Conservation (phyloP, 1,140 invertebrate species). For the Phymastichus coffea region DNA sequence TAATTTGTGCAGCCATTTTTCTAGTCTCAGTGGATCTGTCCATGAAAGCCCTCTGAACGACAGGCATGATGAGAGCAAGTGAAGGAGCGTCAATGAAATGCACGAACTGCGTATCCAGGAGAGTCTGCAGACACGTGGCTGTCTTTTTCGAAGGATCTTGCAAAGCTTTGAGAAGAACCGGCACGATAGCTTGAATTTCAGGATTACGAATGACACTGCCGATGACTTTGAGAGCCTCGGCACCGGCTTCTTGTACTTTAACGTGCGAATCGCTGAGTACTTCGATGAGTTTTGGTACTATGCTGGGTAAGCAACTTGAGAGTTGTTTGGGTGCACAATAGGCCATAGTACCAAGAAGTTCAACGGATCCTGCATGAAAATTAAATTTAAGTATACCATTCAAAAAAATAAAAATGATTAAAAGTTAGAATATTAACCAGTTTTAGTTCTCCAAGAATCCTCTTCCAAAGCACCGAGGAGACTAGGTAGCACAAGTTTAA, state of each 20-base stretch:
- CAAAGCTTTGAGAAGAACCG: slow-evolving; percentile 86
- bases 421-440: slow-evolving; percentile 61
- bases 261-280: slow-evolving; percentile 96
- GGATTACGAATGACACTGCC: slow-evolving; percentile 98
- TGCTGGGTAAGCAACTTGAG: slow-evolving; percentile 94
- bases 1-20: slow-evolving; percentile 99
- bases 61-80: slow-evolving; percentile 97
- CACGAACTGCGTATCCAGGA: slow-evolving; percentile 97
- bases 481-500: slow-evolving; percentile 91
- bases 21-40: slow-evolving; percentile 96
- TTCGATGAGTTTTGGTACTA: slow-evolving; percentile 98
- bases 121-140: slow-evolving; percentile 83
- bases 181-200: slow-evolving; percentile 96
- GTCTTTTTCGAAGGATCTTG: slow-evolving; percentile 98
- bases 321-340: slow-evolving; percentile 98
- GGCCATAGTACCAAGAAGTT: slow-evolving; percentile 95
- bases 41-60: slow-evolving; percentile 95
- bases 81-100: slow-evolving; percentile 99
- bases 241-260: slow-evolving; percentile 96
- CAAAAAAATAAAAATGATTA: slow-evolving; percentile 2
- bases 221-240: slow-evolving; percentile 93
- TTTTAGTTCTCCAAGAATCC: slow-evolving; percentile 98
- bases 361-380: slow-evolving; percentile 77
- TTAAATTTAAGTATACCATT: not conserved
- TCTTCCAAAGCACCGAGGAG: slow-evolving; percentile 91